These are phyloP conservation scores for Timema podura DNA, from an alignment of 2,888 invertebrate genomes.

Conservation along the genomic window DNA sequence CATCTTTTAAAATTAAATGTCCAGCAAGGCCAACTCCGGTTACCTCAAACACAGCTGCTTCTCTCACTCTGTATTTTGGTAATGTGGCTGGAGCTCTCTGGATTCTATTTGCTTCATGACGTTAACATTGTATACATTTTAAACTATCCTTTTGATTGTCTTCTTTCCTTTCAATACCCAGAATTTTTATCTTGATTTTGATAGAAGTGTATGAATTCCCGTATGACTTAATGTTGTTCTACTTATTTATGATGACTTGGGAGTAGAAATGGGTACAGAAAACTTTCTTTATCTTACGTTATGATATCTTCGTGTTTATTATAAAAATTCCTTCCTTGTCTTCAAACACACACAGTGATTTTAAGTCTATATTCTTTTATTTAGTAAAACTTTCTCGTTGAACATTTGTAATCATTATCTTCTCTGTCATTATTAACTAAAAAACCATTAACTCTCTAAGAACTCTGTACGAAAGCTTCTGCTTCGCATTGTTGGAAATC, in stretches of 20 bases:
- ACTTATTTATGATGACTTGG: not conserved
- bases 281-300: not conserved
- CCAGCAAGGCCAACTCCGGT: conserved; percentile 42
- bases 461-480: not conserved
- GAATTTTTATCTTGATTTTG: not conserved
- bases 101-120: not conserved
- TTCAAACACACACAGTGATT: too few relatives aligned
- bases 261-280: not conserved
- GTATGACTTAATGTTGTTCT: not conserved
- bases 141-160: not conserved
- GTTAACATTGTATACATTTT: not conserved
- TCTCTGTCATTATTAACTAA: not conserved
- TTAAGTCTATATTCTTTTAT: not conserved
- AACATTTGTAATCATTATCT: not conserved
- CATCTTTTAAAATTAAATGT: conserved; percentile 38
- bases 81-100: conserved; percentile 29
- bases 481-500: not conserved
- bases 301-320: not conserved
- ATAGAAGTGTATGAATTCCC: not conserved
- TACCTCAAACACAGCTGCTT: conserved; percentile 37
- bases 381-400: not conserved
- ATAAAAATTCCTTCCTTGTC: not conserved
- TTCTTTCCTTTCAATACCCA: not conserved
- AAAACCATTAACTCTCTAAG: not conserved
- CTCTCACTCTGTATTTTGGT: conserved; percentile 37